Evolutionary conservation across 2,113 vertebrate species (phyloP).

Genomic region (Anarhynchus alexandrinus): DNA sequence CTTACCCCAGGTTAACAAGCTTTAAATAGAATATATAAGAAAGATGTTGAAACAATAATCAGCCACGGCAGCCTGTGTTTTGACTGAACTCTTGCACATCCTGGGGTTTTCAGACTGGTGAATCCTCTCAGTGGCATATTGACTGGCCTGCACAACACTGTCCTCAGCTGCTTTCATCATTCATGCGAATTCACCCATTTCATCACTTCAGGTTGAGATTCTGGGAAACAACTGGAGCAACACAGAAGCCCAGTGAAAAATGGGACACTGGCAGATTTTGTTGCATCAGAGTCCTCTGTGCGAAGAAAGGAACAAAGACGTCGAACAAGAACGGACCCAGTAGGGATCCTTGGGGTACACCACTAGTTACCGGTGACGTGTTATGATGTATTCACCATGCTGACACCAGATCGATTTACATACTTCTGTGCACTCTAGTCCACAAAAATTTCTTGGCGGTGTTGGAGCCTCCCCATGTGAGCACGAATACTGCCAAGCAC

Average conservation of each 20-base stretch:
- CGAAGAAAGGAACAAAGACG: background rate
- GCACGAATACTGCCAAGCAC: background rate
- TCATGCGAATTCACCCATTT: background rate
- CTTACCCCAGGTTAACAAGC: background rate
- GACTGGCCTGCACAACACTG: background rate
- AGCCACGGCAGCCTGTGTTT: background rate
- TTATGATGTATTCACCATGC: background rate
- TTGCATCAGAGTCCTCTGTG: background rate
- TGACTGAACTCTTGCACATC: background rate
- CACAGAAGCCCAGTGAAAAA: background rate
- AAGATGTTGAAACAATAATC: background rate
- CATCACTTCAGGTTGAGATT: background rate
- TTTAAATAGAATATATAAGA: background rate
- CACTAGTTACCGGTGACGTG: accelerated
- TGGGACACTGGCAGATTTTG: background rate
- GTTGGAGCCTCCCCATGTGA: background rate
- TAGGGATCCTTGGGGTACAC: background rate
- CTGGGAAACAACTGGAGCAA: background rate
- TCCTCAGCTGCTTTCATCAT: background rate
- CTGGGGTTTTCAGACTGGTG: background rate
- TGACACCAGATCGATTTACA: background rate
- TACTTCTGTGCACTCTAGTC: background rate
- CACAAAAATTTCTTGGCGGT: background rate
- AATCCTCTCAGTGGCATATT: background rate
- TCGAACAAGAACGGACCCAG: background rate